Conservation (phyloP, 2,113 vertebrate genomes). For the Corvus cornix region DNA sequence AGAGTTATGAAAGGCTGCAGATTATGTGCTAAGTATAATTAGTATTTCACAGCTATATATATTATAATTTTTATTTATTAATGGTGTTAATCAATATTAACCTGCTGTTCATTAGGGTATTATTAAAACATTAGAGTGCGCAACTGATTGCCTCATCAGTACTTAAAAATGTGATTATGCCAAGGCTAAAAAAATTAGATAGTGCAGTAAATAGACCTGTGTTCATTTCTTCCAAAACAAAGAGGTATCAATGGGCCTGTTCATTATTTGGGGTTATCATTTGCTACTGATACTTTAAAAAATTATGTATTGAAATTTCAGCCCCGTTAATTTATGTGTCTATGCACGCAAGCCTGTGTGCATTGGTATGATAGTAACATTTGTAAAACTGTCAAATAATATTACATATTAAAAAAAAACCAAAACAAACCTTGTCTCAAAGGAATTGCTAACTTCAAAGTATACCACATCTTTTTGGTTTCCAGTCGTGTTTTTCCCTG, state of each 20-base stretch:
- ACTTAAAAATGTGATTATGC: conserved; percentile 7
- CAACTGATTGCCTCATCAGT: neutral
- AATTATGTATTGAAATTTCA: conserved; percentile 9
- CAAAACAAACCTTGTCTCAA: neutral
- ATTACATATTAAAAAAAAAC: neutral
- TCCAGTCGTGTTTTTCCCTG: neutral
- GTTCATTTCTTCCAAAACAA: neutral
- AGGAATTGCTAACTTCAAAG: conserved; percentile 3
- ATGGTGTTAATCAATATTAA: conserved; percentile 35
- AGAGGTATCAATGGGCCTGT: neutral
- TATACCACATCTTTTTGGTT: neutral
- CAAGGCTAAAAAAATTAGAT: conserved; percentile 10
- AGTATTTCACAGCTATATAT: neutral
- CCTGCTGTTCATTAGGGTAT: neutral
- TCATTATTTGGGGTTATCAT: neutral
- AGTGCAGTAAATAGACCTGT: neutral
- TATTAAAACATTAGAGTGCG: neutral
- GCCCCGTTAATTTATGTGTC: neutral
- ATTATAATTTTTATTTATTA: neutral
- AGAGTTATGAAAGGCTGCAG: neutral
- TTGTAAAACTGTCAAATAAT: conserved; percentile 15
- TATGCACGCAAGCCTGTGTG: neutral
- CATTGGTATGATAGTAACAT: neutral
- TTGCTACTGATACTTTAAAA: neutral
- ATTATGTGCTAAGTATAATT: neutral